Conservation (phyloP, 2,888 invertebrate genomes). For the Byasa hedistus region DNA sequence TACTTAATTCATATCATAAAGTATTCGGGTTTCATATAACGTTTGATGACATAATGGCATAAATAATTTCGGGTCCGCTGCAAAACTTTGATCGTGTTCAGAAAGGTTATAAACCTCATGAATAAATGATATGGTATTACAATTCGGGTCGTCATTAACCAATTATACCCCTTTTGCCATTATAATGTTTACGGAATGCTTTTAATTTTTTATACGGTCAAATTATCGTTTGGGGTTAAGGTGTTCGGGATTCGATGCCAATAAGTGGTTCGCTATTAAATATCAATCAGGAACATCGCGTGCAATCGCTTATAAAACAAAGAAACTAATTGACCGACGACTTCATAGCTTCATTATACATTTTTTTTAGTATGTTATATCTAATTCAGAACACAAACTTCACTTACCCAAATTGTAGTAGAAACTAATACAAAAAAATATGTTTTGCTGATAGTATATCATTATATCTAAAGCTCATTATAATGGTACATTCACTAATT, state of each 20-base stretch:
- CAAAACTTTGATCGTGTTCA: conserved; percentile 61
- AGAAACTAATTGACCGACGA: neutral
- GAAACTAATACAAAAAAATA: too few relatives aligned
- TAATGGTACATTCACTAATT: too few relatives aligned
- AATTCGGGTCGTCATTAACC: conserved; percentile 74
- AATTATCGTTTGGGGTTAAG: conserved; percentile 63
- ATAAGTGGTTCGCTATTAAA: conserved; percentile 66
- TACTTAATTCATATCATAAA: conserved; percentile 69
- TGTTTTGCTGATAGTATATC: too few relatives aligned
- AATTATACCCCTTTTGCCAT: conserved; percentile 75
- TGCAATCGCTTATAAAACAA: conserved; percentile 34
- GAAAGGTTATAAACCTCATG: conserved; percentile 59
- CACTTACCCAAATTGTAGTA: too few relatives aligned
- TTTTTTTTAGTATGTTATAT: too few relatives aligned
- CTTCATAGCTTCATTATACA: conserved; percentile 8
- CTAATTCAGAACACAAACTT: neutral
- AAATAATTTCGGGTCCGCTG: conserved; percentile 66
- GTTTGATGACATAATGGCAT: conserved; percentile 77
- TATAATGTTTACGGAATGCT: conserved; percentile 75
- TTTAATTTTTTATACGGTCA: conserved; percentile 78
- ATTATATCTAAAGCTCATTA: too few relatives aligned
- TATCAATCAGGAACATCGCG: conserved; percentile 63
- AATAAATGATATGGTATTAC: conserved; percentile 76
- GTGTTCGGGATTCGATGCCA: conserved; percentile 59
- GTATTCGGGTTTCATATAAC: conserved; percentile 73